Evolutionary conservation across 2,888 invertebrate species (phyloP).

Genomic region (Idaea biselata): DNA sequence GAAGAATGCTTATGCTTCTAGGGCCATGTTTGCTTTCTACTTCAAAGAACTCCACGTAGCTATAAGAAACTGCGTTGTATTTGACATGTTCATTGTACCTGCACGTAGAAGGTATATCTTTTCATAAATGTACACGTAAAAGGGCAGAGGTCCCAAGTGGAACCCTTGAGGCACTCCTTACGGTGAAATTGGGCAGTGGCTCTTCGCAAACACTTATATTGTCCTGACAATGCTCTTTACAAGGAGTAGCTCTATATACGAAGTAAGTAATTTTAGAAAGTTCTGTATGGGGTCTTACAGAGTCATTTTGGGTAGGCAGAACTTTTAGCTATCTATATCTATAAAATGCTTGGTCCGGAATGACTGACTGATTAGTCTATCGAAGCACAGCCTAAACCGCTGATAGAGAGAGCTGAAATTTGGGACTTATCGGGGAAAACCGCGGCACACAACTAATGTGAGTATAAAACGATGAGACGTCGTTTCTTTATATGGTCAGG

Average conservation of each 20-base stretch:
- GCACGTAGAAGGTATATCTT: too few species aligned
- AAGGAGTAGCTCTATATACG: not conserved
- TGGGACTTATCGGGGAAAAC: too few species aligned
- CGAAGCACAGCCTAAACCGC: too few species aligned
- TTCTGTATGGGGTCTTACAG: not conserved
- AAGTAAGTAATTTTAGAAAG: not conserved
- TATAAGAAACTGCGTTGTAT: not conserved
- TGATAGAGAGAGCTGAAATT: too few species aligned
- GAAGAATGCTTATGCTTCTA: too few species aligned
- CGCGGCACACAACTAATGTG: too few species aligned
- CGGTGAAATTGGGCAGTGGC: conserved; percentile 6
- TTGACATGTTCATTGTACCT: not conserved
- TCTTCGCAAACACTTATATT: conserved; percentile 4
- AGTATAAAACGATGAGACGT: too few species aligned
- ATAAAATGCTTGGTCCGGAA: too few species aligned
- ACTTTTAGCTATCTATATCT: too few species aligned
- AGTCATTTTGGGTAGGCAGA: not conserved
- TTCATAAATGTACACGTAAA: not conserved
- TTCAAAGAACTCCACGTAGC: not conserved
- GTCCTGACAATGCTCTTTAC: conserved; percentile 2
- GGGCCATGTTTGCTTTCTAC: too few species aligned
- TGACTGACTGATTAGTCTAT: too few species aligned
- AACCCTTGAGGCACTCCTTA: conserved; percentile 1
- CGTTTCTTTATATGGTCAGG: too few species aligned
- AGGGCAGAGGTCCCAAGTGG: not conserved